Evolutionary conservation across 2,888 invertebrate species (phyloP).

Genomic region (Rotaria socialis): DNA sequence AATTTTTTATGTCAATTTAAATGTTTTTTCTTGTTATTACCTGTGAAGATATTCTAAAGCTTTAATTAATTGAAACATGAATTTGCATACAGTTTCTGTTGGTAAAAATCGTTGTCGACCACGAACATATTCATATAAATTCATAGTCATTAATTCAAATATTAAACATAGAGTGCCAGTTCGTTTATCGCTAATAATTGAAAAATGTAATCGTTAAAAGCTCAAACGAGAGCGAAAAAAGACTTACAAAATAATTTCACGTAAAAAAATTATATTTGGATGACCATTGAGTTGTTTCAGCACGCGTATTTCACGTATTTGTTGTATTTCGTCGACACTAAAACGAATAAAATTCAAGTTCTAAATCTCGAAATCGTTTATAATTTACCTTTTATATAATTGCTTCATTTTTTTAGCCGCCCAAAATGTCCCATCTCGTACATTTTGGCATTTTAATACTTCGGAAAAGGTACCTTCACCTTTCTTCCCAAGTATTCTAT

Average conservation of each 20-base stretch:
- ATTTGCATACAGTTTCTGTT: conserved; percentile 64
- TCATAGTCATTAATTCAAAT: conserved; percentile 71
- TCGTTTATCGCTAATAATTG: conserved; percentile 63
- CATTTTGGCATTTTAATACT: conserved; percentile 67
- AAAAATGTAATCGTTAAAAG: neutral
- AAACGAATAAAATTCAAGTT: conserved; percentile 38
- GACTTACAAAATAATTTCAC: conserved; percentile 67
- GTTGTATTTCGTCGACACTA: conserved; percentile 59
- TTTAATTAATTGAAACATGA: conserved; percentile 66
- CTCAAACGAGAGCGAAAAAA: neutral
- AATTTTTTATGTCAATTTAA: neutral
- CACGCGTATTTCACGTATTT: conserved; percentile 66
- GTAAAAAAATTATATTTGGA: conserved; percentile 66
- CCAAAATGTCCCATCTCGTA: conserved; percentile 63
- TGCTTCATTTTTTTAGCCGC: conserved; percentile 69
- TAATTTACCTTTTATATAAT: conserved; percentile 63
- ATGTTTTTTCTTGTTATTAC: conserved; percentile 56
- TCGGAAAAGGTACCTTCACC: conserved; percentile 71
- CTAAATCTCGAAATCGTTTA: neutral
- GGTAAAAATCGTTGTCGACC: conserved; percentile 60
- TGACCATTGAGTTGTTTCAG: conserved; percentile 66
- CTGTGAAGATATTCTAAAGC: conserved; percentile 67
- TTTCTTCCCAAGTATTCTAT: conserved; percentile 67
- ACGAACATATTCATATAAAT: conserved; percentile 67
- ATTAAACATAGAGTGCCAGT: conserved; percentile 66